Percentiles rank a stretch among this genome's conserved stretches.
Evolutionary conservation across 2,113 vertebrate species (phyloP).

Genomic region (Charina bottae): DNA sequence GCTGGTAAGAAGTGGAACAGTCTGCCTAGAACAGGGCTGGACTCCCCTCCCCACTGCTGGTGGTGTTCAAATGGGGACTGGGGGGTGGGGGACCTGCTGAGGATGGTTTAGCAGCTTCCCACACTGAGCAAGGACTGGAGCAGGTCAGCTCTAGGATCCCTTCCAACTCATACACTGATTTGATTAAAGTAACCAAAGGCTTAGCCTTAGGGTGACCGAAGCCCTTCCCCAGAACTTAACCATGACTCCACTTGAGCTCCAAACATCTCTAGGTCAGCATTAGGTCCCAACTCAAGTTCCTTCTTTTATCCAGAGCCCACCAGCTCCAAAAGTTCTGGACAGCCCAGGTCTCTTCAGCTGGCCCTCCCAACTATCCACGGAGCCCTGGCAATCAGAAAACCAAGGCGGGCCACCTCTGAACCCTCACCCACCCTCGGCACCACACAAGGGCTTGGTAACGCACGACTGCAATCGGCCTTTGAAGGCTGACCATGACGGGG

Average conservation of each 20-base stretch:
- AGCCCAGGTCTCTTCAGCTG: neutral
- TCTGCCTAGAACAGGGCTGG: neutral
- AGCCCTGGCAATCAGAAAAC: neutral
- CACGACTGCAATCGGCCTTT: fast-evolving
- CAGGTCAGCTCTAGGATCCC: no score
- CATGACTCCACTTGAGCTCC: neutral
- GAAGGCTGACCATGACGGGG: neutral
- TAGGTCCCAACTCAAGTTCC: neutral
- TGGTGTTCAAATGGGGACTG: neutral
- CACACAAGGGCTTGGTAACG: neutral
- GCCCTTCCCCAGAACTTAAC: neutral
- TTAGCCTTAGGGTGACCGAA: neutral
- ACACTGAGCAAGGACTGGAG: no score
- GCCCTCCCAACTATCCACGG: neutral
- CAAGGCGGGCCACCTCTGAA: neutral
- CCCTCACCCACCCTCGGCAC: neutral
- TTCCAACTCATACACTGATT: no score
- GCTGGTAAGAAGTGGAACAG: neutral
- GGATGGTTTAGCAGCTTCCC: neutral
- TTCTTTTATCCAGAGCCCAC: neutral
- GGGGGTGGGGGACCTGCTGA: no score
- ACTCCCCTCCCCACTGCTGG: neutral
- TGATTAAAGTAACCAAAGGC: neutral
- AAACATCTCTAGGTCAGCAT: neutral
- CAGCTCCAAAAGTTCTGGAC: neutral